Evolutionary conservation across 2,888 invertebrate genomes (phyloP), one percentile per base, ranked within the genome.

Genomic region (Eilema griseolum): DNA sequence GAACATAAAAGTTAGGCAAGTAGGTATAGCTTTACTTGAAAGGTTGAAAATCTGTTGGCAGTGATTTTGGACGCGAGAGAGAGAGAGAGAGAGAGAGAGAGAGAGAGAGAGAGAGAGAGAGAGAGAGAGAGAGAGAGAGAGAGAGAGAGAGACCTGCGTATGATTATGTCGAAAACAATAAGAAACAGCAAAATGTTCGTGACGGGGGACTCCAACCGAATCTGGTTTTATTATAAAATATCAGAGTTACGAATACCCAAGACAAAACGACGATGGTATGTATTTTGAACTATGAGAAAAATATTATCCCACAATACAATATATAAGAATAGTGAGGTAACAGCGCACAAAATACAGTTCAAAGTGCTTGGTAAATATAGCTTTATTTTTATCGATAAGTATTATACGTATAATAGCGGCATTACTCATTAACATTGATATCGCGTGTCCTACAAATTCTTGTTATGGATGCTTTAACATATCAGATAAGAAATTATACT

Each of bases 281-380:
- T n/a, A 52, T 20, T 52, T 52, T n/a, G 1, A 8, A 52, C 8
- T 20, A 52, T n/a, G 10, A 52, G 52, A n/a, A 52, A 52, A 52
- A 52, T 5, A 8, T 52, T 52, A 52, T 52, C 8, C n/a, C 20
- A n/a, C 52, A 52, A 52, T n/a, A n/a, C 52, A 52, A 52, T n/a
- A 52, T n/a, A 52, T 52, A 52, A 52, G n/a, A n/a, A 52, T 52
- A n/a, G 20, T 52, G 52, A 52, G 52, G 52, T 52, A 52, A 52
- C 10, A 52, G 8, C 10, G 8, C n/a, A 16, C 1, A 52, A 41
- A 52, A 52, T n/a, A n/a, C 52, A 20, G 52, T 52, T n/a, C 52
- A 52, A 52, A 52, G 52, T 52, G n/a, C 52, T 0, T 52, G 1
- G n/a, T n/a, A n/a, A 20, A 20, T 3, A 37, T 52, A n/a, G n/a